phyloP scores from a whole-genome alignment of 2,113 vertebrate genomes.

The Labrus mixtus region DNA sequence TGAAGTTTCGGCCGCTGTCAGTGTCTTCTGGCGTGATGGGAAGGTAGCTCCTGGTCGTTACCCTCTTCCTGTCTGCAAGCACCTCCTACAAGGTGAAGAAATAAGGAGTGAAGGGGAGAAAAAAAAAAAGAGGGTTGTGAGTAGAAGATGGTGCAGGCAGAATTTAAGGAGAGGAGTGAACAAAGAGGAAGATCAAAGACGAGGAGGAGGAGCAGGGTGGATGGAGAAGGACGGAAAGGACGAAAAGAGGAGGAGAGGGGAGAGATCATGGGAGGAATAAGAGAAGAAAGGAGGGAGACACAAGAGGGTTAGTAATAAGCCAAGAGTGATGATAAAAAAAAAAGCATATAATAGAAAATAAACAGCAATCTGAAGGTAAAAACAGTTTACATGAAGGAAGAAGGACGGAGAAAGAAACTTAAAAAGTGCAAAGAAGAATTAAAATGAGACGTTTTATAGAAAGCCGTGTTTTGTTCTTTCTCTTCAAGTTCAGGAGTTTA shows the following conservation, averaged over 20 bases:
- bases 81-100: constrained; percentile 83
- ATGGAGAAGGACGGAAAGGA: constrained; percentile 13
- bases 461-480: not conserved
- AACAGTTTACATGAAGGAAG: not conserved
- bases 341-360: constrained; percentile 12
- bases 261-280: constrained; percentile 3
- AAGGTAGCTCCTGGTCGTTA: constrained; percentile 91
- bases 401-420: not conserved
- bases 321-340: not conserved
- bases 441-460: not conserved
- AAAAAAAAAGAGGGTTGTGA: not conserved
- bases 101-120: not conserved
- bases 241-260: not conserved
- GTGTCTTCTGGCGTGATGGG: constrained; percentile 89
- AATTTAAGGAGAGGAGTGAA: not conserved
- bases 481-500: constrained; percentile 4
- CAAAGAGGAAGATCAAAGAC: constrained; percentile 15
- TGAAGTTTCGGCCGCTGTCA: constrained; percentile 90
- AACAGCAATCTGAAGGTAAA: not conserved
- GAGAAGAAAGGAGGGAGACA: constrained; percentile 4
- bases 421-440: not conserved
- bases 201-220: not conserved
- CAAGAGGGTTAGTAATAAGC: constrained; percentile 29
- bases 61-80: constrained; percentile 90
- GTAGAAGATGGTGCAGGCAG: not conserved